phyloP scores from a whole-genome alignment of 2,797 vertebrate species.

The Labroides dimidiatus region DNA sequence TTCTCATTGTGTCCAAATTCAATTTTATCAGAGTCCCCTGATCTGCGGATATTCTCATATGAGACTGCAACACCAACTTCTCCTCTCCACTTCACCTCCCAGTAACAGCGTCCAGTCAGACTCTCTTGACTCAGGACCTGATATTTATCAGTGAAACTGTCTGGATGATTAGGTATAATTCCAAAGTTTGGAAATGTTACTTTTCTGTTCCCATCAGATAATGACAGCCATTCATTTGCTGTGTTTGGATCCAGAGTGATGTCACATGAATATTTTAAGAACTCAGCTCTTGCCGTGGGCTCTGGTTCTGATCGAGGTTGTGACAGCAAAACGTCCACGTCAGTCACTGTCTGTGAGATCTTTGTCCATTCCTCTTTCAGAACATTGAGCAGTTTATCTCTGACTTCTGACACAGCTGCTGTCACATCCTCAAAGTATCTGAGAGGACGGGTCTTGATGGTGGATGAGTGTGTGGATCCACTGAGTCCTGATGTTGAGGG shows the following conservation, averaged over 20 bases:
- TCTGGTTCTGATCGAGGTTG: neutral
- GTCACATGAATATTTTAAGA: too few species aligned
- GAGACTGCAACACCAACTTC: neutral
- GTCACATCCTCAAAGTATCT: conserved; percentile 25
- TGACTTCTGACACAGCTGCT: conserved; percentile 1
- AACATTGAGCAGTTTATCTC: conserved; percentile 5
- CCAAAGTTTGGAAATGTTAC: neutral
- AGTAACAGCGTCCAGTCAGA: too few species aligned
- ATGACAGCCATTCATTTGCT: conserved; percentile 8
- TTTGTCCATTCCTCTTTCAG: conserved; percentile 4
- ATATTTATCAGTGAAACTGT: too few species aligned
- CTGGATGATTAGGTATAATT: too few species aligned
- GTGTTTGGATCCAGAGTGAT: neutral
- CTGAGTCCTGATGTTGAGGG: neutral
- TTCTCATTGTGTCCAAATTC: conserved; percentile 4
- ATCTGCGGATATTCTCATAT: conserved; percentile 18
- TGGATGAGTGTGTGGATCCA: neutral
- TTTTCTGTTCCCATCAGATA: conserved; percentile 17
- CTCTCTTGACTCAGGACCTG: too few species aligned
- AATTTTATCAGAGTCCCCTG: fast-evolving
- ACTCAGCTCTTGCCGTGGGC: neutral
- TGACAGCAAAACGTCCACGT: conserved; percentile 16
- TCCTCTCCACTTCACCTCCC: too few species aligned
- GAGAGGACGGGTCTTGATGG: conserved; percentile 1
- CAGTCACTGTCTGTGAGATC: neutral